A percentile compares a stretch with the other conserved stretches of the same genome.
phyloP scores from a whole-genome alignment of 2,888 invertebrate genomes.

The Bedellia somnulentella region DNA sequence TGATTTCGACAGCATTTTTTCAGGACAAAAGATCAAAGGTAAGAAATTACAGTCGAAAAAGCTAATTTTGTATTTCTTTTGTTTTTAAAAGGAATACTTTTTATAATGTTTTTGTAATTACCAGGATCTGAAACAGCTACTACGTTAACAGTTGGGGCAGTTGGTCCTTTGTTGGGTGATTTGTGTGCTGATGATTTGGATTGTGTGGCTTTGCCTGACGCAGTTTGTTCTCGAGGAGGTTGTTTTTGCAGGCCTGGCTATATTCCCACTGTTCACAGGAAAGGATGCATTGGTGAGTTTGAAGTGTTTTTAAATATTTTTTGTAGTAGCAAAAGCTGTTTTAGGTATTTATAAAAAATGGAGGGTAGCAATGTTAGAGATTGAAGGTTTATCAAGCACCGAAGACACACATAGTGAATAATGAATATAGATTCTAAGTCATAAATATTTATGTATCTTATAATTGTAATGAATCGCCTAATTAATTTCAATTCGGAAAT shows the following conservation, averaged over 20 bases:
- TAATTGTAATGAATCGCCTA: no score
- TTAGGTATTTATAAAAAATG: no score
- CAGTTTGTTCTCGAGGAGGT: conserved; percentile 71
- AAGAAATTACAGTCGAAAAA: no score
- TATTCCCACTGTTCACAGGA: conserved; percentile 38
- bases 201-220: conserved; percentile 67
- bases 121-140: conserved; percentile 41
- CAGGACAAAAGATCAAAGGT: conserved; percentile 51
- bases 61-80: no score
- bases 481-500: no score
- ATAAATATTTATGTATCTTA: no score
- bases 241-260: conserved; percentile 72
- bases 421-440: no score
- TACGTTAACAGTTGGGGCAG: conserved; percentile 47
- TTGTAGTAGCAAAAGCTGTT: neutral
- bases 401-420: no score
- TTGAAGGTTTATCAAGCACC: no score
- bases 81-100: no score
- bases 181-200: conserved; percentile 66
- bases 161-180: conserved; percentile 73
- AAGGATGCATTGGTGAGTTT: conserved; percentile 46
- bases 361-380: no score
- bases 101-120: no score
- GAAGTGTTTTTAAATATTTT: neutral
- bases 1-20: conserved; percentile 37